Base-by-base conservation (phyloP, 2,888 invertebrate genomes). In the Drosophila austrosaltans region DNA sequence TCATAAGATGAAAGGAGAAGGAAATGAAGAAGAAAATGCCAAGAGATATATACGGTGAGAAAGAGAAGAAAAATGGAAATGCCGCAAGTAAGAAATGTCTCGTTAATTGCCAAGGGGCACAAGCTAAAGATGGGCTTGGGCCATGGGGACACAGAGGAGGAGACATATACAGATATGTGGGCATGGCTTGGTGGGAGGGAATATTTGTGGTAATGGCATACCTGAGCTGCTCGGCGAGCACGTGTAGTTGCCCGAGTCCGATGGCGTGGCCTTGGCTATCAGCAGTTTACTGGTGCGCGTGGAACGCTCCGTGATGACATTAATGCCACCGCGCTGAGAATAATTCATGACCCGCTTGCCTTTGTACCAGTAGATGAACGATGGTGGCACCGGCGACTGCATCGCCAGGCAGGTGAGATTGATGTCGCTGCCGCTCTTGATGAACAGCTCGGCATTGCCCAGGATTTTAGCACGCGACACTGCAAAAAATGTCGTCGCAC, bases 391-490 rank as follows among this genome's bases (percentile, higher is more conserved):
- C 79, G 94, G 94, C 89, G 95, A 94, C 93, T 97, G 95, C 92
- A 96, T 95, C 72, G 96, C 96, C 92, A 96, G 95, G 93, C 97
- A 97, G 90, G 97, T 97, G 93, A 98, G 94, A 94, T 97, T 97
- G 93, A 98, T 97, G 94, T 97, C 97, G 91, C 97, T 97, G 87
- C 97, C 97, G 91, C 96, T 97, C 92, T 96, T 96, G 93, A 97
- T 96, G 94, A 96, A 97, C 92, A 97, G 94, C 93, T 97, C 97
- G 54, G 96, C 94, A 90, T 96, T 97, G 62, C 97, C 97, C 92
- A 96, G 94, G 91, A 97, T 97, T 94, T 96, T 96, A 83, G 97
- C 97, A 92, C 96, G 96, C 89, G 97, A 97, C 92, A 97, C 97
- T 97, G 94, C 57, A 81, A 78, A 22, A 48, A 36, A 2, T 28